Conservation (phyloP, 2,888 invertebrate genomes). For the Eremobia ochroleuca region DNA sequence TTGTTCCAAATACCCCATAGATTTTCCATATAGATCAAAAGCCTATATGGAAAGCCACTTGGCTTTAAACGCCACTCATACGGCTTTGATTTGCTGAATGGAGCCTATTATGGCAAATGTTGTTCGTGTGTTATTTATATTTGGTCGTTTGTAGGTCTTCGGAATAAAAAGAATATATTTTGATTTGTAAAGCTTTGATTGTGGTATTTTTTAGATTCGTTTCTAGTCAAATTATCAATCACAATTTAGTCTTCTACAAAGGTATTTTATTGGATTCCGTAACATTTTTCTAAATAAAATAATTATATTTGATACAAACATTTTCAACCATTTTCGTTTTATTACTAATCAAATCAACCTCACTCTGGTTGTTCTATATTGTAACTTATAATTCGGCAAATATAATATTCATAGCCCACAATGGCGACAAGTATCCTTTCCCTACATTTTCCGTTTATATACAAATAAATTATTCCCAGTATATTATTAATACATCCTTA, state of each 20-base stretch:
- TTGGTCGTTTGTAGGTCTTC: constrained; percentile 45
- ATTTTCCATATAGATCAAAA: constrained; percentile 66
- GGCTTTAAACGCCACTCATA: constrained; percentile 65
- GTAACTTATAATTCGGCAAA: constrained; percentile 8
- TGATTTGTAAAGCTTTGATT: constrained; percentile 8
- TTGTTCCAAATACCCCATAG: constrained; percentile 59
- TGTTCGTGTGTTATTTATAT: constrained; percentile 59
- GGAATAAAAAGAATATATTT: constrained; percentile 32
- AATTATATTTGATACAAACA: background rate
- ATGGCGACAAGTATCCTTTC: constrained; percentile 13
- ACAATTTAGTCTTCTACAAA: background rate
- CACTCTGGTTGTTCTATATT: background rate
- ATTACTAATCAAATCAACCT: background rate
- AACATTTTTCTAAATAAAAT: background rate
- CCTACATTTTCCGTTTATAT: background rate
- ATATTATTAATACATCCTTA: constrained; percentile 21
- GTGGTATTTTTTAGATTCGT: constrained; percentile 4
- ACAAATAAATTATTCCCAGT: constrained; percentile 31
- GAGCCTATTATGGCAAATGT: constrained; percentile 55
- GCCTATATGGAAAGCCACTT: constrained; percentile 64
- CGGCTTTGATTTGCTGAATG: constrained; percentile 62
- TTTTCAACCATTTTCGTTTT: background rate
- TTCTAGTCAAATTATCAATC: background rate
- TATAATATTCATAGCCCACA: constrained; percentile 3
- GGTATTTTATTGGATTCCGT: background rate